These are phyloP conservation scores for Tolypeutes matacus DNA, from an alignment of 2,797 vertebrate genomes.

Conservation along the genomic window DNA sequence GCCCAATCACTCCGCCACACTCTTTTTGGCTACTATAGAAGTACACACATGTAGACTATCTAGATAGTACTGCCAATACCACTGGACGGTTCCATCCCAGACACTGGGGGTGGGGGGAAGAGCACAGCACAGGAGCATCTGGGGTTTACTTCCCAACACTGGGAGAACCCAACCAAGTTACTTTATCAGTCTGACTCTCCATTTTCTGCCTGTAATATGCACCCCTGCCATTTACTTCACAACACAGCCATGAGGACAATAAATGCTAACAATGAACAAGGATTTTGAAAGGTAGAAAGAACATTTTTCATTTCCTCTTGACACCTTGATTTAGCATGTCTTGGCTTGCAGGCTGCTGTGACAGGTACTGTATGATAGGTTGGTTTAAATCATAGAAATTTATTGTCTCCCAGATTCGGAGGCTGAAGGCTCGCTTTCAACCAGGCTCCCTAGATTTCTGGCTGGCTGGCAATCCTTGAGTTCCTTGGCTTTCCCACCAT, in stretches of 20 bases:
- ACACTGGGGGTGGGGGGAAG: too few species aligned
- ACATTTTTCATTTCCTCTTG: background rate
- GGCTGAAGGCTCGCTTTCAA: too few species aligned
- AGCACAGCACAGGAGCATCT: too few species aligned
- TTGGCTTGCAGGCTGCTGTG: too few species aligned
- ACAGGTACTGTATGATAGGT: too few species aligned
- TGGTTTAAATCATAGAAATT: too few species aligned
- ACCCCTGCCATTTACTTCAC: background rate
- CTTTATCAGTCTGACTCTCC: background rate
- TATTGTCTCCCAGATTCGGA: too few species aligned
- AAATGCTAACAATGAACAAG: background rate
- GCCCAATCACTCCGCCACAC: rapidly evolving
- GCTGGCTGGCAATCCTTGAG: too few species aligned
- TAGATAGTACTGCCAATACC: background rate
- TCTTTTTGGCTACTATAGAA: background rate
- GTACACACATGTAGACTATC: background rate
- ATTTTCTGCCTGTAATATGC: background rate
- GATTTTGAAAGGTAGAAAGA: background rate
- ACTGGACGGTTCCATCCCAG: background rate
- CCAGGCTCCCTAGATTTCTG: too few species aligned
- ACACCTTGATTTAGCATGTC: background rate
- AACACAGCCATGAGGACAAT: background rate
- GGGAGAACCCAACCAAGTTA: background rate
- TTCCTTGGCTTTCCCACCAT: too few species aligned
- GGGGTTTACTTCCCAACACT: background rate